phyloP scores from a whole-genome alignment of 2,113 vertebrate species.

The Eudyptes chrysolophus region DNA sequence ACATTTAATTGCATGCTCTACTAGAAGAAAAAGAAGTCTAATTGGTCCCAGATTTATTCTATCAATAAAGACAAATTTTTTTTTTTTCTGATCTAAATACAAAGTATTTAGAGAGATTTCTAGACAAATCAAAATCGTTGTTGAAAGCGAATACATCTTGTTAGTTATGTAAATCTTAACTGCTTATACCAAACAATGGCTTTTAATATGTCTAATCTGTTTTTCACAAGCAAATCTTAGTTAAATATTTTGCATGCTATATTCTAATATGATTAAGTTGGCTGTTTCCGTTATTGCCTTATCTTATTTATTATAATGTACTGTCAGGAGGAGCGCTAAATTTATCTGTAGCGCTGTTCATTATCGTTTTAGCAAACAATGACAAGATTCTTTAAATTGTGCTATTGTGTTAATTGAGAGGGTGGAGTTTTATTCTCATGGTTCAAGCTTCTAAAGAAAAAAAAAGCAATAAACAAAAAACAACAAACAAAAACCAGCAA shows the following conservation, averaged over 20 bases:
- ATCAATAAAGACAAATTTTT: slow-evolving; percentile 18
- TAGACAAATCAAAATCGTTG: background rate
- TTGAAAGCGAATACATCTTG: background rate
- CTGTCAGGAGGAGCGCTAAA: background rate
- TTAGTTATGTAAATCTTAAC: background rate
- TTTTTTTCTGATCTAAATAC: background rate
- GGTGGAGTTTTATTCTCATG: background rate
- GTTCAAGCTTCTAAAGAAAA: background rate
- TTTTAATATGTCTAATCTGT: background rate
- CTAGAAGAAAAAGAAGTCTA: slow-evolving; percentile 26
- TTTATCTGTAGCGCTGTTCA: background rate
- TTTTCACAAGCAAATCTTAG: background rate
- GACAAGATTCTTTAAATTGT: background rate
- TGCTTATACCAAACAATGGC: background rate
- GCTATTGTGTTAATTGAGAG: background rate
- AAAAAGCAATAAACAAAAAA: background rate
- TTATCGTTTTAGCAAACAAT: background rate
- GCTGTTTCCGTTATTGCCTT: background rate
- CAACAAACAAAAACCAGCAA: background rate
- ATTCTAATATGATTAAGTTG: background rate
- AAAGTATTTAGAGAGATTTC: background rate
- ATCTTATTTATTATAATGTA: background rate
- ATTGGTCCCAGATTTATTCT: slow-evolving; percentile 53
- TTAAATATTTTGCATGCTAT: background rate
- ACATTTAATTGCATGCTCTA: slow-evolving; percentile 28